Conservation (phyloP, 2,888 invertebrate species). For the Athripsodes cinereus region DNA sequence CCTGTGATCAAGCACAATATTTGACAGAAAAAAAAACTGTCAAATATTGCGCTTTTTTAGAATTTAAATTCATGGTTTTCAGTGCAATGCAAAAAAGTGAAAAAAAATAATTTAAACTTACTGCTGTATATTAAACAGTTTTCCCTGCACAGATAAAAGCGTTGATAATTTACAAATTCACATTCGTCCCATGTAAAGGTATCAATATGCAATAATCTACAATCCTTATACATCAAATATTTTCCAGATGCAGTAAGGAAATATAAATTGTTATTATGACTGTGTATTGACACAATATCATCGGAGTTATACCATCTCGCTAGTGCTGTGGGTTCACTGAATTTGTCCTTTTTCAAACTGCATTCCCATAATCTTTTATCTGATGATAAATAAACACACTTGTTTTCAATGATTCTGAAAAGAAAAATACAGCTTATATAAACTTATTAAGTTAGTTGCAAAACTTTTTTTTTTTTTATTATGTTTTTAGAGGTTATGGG, state of each 20-base stretch:
- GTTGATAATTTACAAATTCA: constrained; percentile 5
- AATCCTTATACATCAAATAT: constrained; percentile 15
- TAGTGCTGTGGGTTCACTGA: constrained; percentile 9
- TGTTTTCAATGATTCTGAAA: constrained; percentile 19
- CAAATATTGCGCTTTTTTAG: too few relatives aligned
- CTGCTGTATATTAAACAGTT: constrained; percentile 22
- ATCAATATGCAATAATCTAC: constrained; percentile 10
- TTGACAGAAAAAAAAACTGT: too few relatives aligned
- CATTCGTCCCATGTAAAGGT: constrained; percentile 15
- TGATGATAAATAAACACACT: constrained; percentile 21
- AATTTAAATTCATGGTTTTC: too few relatives aligned
- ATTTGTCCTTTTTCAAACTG: background rate
- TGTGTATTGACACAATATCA: constrained; percentile 11
- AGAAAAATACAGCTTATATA: too few relatives aligned
- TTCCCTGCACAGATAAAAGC: constrained; percentile 18
- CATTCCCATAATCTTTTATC: constrained; percentile 16
- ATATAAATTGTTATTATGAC: constrained; percentile 17
- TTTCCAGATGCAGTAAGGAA: constrained; percentile 21
- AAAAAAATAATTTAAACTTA: too few relatives aligned
- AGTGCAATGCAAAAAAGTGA: too few relatives aligned
- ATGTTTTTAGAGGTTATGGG: too few relatives aligned
- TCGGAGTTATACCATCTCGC: constrained; percentile 22
- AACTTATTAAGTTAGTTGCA: too few relatives aligned
- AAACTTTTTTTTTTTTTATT: too few relatives aligned
- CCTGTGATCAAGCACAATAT: too few relatives aligned